Conservation (phyloP, 2,113 vertebrate species). For the Corydoras maculifer region DNA sequence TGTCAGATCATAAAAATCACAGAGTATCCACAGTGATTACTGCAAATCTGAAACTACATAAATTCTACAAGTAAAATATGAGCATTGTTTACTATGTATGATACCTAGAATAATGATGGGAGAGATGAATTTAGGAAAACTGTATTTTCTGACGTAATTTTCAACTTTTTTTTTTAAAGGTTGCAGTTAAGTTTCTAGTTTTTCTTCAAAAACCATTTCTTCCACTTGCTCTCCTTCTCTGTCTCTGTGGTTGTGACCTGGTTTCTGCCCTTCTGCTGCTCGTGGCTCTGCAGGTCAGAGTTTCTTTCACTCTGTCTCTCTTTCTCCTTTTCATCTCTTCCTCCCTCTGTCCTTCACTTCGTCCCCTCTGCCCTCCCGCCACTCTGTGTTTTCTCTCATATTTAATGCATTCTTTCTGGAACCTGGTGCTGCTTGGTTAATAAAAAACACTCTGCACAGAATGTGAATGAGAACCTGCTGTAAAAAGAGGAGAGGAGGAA, state of each 20-base stretch:
- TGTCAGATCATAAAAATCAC: too few relatives aligned
- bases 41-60: too few relatives aligned
- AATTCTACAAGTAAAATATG: too few relatives aligned
- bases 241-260: constrained; percentile 15
- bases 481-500: constrained; percentile 3
- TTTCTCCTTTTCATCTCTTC: constrained; percentile 18
- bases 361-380: constrained; percentile 10
- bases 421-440: constrained; percentile 27
- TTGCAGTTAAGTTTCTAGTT: too few relatives aligned
- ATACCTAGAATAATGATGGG: too few relatives aligned
- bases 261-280: constrained; percentile 1
- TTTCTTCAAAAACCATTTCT: constrained; percentile 17
- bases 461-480: constrained; percentile 35
- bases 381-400: constrained; percentile 29
- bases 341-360: constrained; percentile 5
- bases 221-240: constrained; percentile 7
- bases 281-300: neutral
- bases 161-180: too few relatives aligned
- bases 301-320: constrained; percentile 1
- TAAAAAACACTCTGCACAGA: constrained; percentile 19
- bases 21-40: too few relatives aligned
- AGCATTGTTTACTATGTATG: too few relatives aligned
- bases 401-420: constrained; percentile 27
- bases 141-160: too few relatives aligned
- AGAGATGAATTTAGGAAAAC: too few relatives aligned